A percentile compares a stretch with the other conserved stretches of the same genome.
Conservation (phyloP, 2,797 vertebrate species). For the Poeciliopsis paucimaculata region DNA sequence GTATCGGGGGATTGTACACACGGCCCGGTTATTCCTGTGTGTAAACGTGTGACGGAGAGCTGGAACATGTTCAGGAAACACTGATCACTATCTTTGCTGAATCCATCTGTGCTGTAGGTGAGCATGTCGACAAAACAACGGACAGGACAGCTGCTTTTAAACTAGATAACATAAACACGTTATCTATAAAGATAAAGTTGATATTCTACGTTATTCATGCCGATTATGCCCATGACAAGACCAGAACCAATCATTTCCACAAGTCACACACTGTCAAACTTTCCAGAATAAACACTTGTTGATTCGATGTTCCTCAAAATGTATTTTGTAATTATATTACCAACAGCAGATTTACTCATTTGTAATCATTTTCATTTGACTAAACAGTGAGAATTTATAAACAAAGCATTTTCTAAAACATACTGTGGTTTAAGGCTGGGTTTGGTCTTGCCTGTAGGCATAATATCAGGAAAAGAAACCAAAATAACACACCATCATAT, state of each 20-base stretch:
- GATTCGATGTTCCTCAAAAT: neutral
- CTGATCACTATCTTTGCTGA: neutral
- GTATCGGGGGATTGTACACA: too few species aligned
- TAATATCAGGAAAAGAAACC: neutral
- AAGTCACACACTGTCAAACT: neutral
- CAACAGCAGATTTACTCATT: neutral
- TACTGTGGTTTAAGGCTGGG: neutral
- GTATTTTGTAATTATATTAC: neutral
- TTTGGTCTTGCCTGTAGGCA: constrained; percentile 2
- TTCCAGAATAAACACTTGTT: neutral
- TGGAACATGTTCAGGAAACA: neutral
- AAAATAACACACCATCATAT: constrained; percentile 11
- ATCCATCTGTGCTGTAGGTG: constrained; percentile 13
- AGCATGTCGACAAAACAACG: neutral
- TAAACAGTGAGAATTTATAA: neutral
- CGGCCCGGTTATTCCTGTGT: too few species aligned
- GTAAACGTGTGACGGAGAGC: too few species aligned
- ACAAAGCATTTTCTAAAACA: neutral
- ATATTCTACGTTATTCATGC: constrained; percentile 2
- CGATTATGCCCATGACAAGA: constrained; percentile 12
- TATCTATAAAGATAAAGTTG: constrained; percentile 6
- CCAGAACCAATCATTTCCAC: neutral
- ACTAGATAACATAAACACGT: constrained; percentile 25
- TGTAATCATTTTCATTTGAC: neutral
- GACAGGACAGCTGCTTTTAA: neutral